These are phyloP conservation scores for Falco biarmicus DNA, from an alignment of 2,797 vertebrate species.

Conservation along the genomic window DNA sequence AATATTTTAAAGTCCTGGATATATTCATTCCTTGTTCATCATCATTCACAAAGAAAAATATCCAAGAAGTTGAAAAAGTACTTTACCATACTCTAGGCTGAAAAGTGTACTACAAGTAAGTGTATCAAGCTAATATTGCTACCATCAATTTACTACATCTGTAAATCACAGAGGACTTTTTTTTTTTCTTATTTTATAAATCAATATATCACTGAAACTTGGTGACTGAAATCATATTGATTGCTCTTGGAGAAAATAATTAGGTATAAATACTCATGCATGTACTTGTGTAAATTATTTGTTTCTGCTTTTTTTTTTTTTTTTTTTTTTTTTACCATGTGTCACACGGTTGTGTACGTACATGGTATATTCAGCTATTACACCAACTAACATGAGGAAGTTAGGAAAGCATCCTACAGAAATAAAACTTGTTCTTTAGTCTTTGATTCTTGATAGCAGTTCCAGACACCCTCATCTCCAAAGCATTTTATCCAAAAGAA, in stretches of 20 bases:
- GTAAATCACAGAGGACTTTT: background rate
- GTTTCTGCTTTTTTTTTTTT: background rate
- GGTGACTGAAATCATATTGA: background rate
- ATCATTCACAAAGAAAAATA: background rate
- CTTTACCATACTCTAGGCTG: background rate
- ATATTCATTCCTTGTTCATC: background rate
- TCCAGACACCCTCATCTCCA: background rate
- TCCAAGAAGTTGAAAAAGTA: background rate
- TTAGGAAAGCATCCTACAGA: accelerated
- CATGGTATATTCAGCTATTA: background rate
- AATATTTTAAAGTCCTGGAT: background rate
- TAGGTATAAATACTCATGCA: background rate
- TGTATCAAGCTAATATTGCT: background rate
- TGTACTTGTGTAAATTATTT: background rate
- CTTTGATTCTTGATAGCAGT: background rate
- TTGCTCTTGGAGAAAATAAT: background rate
- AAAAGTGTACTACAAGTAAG: background rate
- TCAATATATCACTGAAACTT: background rate
- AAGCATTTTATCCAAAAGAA: background rate
- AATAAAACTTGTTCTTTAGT: background rate
- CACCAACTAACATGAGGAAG: background rate
- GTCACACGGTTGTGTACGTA: background rate
- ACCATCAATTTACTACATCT: background rate
- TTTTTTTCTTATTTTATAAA: background rate
- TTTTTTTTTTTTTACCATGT: no score